phyloP scores from a whole-genome alignment of 2,113 vertebrate species.

The Murina feae region DNA sequence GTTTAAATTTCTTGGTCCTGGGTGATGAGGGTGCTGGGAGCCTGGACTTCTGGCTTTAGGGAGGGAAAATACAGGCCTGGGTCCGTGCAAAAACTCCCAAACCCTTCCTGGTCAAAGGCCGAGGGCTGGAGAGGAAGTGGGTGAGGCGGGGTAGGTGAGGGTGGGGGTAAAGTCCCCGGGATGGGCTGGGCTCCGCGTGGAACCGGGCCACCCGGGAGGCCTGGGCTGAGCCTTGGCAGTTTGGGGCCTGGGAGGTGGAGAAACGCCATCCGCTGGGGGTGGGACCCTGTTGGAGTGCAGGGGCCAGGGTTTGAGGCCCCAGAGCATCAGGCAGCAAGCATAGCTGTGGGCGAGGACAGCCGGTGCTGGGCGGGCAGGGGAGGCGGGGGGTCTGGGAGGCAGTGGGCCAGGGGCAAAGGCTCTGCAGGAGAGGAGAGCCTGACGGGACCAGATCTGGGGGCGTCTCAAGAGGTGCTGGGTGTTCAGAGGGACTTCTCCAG shows the following conservation, averaged over 20 bases:
- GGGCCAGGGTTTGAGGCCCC: neutral
- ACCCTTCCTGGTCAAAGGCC: slow-evolving; percentile 66
- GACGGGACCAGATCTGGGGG: neutral
- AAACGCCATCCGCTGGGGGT: neutral
- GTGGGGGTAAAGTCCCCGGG: slow-evolving; percentile 51
- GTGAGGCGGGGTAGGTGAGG: neutral
- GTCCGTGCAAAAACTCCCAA: slow-evolving; percentile 39
- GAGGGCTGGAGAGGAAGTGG: slow-evolving; percentile 28
- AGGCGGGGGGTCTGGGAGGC: neutral
- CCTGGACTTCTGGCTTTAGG: neutral
- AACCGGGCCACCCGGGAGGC: neutral
- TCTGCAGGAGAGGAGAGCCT: neutral
- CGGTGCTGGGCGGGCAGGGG: neutral
- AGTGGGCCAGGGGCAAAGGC: neutral
- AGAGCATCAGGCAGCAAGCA: neutral
- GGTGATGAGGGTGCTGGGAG: too few relatives aligned
- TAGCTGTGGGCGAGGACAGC: fast-evolving
- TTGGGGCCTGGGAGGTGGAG: neutral
- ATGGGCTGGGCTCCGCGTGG: neutral
- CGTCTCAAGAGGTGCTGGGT: neutral
- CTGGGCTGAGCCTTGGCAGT: neutral
- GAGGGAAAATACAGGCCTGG: neutral
- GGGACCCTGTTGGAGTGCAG: too few relatives aligned
- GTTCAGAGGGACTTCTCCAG: neutral
- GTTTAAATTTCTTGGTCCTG: too few relatives aligned